Evolutionary conservation across 1,140 invertebrate genomes (phyloP).

Genomic region (Drosophila kanapiae): DNA sequence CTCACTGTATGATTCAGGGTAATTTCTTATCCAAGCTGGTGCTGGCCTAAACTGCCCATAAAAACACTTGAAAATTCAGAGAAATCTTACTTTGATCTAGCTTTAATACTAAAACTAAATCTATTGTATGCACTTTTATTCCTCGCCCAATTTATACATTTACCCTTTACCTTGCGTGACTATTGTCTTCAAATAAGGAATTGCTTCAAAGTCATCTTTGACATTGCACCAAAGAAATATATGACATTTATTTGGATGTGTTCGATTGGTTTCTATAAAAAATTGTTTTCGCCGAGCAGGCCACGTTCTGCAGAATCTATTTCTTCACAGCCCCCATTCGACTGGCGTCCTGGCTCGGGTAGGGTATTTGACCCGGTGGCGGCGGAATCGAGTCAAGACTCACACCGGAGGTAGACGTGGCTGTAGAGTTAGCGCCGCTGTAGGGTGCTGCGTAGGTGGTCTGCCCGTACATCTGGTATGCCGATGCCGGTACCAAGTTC

Average conservation of each 20-base stretch:
- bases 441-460: conserved; percentile 86
- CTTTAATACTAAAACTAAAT: too few species aligned
- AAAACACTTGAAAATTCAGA: too few species aligned
- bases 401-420: conserved; percentile 53
- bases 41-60: too few species aligned
- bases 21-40: too few species aligned
- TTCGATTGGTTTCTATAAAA: conserved; percentile 17
- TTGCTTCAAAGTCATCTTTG: not conserved
- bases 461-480: conserved; percentile 87
- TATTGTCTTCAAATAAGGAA: too few species aligned
- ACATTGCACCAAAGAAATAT: not conserved
- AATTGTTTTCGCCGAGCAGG: not conserved
- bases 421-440: conserved; percentile 39
- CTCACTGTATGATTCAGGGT: too few species aligned
- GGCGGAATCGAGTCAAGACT: conserved; percentile 86
- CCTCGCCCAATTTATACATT: too few species aligned
- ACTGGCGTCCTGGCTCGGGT: conserved; percentile 97
- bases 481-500: conserved; percentile 86
- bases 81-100: too few species aligned
- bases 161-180: too few species aligned
- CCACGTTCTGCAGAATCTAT: conserved; percentile 15
- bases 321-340: conserved; percentile 90
- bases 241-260: not conserved
- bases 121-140: too few species aligned
- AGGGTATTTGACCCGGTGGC: conserved; percentile 89